Evolutionary conservation across 1,140 invertebrate genomes (phyloP).

Genomic region (Papilio helenus): DNA sequence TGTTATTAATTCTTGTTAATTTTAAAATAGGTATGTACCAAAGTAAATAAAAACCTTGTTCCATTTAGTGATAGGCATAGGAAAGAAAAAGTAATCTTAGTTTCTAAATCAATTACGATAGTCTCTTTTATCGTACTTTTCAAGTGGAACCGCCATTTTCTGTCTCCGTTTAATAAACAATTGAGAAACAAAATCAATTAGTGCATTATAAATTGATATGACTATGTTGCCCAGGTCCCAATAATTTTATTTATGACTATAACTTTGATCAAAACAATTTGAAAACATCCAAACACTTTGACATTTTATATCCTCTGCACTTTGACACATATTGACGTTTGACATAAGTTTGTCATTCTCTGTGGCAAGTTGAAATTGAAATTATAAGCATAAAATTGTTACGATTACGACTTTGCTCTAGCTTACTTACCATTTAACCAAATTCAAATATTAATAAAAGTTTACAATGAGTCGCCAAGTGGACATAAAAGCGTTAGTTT

Average conservation of each 20-base stretch:
- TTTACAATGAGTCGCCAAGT: slow-evolving; percentile 66
- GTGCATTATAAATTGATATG: background rate
- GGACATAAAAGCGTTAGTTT: slow-evolving; percentile 73
- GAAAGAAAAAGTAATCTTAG: background rate
- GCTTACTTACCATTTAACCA: slow-evolving; percentile 15
- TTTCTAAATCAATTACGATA: background rate
- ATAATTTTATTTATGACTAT: background rate
- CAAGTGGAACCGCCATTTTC: background rate
- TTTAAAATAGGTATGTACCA: background rate
- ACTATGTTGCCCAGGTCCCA: background rate
- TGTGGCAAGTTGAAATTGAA: background rate
- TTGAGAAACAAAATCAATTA: background rate
- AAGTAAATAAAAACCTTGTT: background rate
- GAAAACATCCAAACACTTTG: slow-evolving; percentile 9
- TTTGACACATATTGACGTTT: slow-evolving; percentile 22
- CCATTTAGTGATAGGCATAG: background rate
- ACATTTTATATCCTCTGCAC: no score
- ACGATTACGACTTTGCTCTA: slow-evolving; percentile 9
- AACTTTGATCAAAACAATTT: background rate
- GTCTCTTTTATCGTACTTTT: background rate
- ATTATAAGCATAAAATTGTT: slow-evolving; percentile 10
- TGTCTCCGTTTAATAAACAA: background rate
- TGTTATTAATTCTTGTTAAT: background rate
- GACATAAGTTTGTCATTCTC: background rate
- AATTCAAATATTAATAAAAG: slow-evolving; percentile 19